Base-by-base conservation (phyloP, 2,113 vertebrate species). In the Tragelaphus strepsiceros region DNA sequence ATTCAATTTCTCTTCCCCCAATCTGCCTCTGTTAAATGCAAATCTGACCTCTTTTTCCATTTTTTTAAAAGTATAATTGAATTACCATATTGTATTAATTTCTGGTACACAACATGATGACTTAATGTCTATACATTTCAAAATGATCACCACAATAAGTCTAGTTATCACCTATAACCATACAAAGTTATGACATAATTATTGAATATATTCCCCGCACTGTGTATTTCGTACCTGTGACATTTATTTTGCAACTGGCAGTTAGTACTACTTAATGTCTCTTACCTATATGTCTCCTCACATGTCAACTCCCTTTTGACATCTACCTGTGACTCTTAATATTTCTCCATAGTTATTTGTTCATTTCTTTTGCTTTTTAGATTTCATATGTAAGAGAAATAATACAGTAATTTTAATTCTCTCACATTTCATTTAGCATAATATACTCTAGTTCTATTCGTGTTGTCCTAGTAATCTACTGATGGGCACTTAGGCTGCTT, bases 291-390 rank as follows among this genome's bases (percentile, higher is more conserved):
- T 80, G 26, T 80, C 26, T 51, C 43, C 43, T 80, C 15, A 80
- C 4, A 49, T 5, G 2, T 4, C 1, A 1, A 2, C 4, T 19
- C 15, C 26, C 46, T 30, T 80, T 28, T 49, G 26, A 30, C 7
- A 80, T 49, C 14, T 28, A 80, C 24, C 15, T 80, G 77, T 30
- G 15, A 30, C 77, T 30, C 16, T 71, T 35, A 10, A 21, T 71
- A 80, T 30, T 80, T 30, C 77, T 80, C 15, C 28, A 10, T 17
- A 49, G 46, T 49, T 80, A 26, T 51, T 30, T 30, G 14, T 49
- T 77, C 39, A 77, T 46, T 46, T 28, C 7, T 30, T 30, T 80
- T 80, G 43, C 14, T 10, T 49, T 80, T 49, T 49, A 49, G 15
- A 51, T 80, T 49, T 49, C 7, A 51, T 8, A 49, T 80, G 7